Evolutionary conservation across 2,888 invertebrate genomes (phyloP), one percentile per base, ranked within the genome.

Genomic region (Yponomeuta evonymella): DNA sequence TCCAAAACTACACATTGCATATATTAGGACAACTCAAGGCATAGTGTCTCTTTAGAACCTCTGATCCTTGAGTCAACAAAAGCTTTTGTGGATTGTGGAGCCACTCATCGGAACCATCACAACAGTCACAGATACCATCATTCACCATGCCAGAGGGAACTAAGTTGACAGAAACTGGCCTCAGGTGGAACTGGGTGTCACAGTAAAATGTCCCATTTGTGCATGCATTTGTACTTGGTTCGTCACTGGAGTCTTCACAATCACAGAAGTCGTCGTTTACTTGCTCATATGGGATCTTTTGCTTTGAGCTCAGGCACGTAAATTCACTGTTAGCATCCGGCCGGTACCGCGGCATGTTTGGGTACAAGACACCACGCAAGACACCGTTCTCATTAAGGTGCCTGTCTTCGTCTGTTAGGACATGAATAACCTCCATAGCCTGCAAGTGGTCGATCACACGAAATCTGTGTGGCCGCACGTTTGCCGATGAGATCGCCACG

Each of bases 41-140:
- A 84, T 83, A 88, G 78, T 80, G 79, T 75, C 89, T 87, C 71
- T 79, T 83, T 73, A 85, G 79, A 70, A 77, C 83, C 9, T 72
- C 67, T 73, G 80, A 79, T 69, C 79, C 80, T 76, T 91, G 90
- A 12, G 89, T 88, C 29, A 91, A 75, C 43, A 90, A 73, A 74
- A 80, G 82, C 66, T 78, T 74, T 33, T 75, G 76, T 9, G 75
- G 48, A 3, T 77, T 67, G 71, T 79, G 76, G 9, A 85, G 74
- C 95, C 95, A 97, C 85, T 97, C 97, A 86, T 97, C 97, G 67
- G 96, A 96, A n/a, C 97, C 97, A 89, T 97, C 97, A 85, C 97
- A 97, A 80, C 98, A 98, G 86, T 98, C 98, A 92, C 98, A 98
- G 75, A 98, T 95, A 9, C 97, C 97, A 93, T 99, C 98, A 87